A percentile compares a stretch with the other conserved stretches of the same genome.
Conservation (phyloP, 2,797 vertebrate species). For the Sebastes miniatus region DNA sequence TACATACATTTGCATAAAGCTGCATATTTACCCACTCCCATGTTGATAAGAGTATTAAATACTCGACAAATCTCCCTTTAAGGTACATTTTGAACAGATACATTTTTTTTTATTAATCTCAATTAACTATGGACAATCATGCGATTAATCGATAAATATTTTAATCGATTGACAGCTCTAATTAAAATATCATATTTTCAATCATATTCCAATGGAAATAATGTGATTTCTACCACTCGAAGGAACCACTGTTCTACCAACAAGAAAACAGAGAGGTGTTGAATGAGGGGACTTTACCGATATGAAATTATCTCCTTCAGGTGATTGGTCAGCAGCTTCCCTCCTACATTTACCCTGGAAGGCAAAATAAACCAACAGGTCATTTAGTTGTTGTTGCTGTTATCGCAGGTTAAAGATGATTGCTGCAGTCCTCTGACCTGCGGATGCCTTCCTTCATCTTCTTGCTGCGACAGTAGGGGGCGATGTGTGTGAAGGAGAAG, state of each 20-base stretch:
- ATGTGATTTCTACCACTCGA: neutral
- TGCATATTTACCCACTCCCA: too few relatives aligned
- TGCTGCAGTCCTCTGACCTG: slow-evolving; percentile 78
- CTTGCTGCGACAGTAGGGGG: slow-evolving; percentile 93
- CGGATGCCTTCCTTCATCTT: slow-evolving; percentile 96
- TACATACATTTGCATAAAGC: too few relatives aligned
- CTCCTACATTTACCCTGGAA: slow-evolving; percentile 94
- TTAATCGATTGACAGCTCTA: too few relatives aligned
- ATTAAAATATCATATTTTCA: too few relatives aligned
- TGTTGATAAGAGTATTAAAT: too few relatives aligned
- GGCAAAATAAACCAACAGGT: slow-evolving; percentile 1
- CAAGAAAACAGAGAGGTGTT: neutral
- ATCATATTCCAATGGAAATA: neutral
- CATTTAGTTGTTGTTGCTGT: fast-evolving
- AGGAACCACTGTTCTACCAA: neutral
- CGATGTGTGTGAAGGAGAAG: slow-evolving; percentile 97
- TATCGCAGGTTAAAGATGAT: fast-evolving
- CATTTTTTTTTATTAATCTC: too few relatives aligned
- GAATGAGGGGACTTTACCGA: slow-evolving; percentile 77
- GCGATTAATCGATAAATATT: too few relatives aligned
- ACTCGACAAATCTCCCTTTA: too few relatives aligned
- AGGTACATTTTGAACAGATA: too few relatives aligned
- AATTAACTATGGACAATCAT: too few relatives aligned
- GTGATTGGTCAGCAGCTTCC: slow-evolving; percentile 97
- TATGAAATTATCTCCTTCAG: slow-evolving; percentile 99